A percentile compares a stretch with the other conserved stretches of the same genome.
Conservation (phyloP, 1,140 invertebrate species). For the Himalopsyche phryganea region DNA sequence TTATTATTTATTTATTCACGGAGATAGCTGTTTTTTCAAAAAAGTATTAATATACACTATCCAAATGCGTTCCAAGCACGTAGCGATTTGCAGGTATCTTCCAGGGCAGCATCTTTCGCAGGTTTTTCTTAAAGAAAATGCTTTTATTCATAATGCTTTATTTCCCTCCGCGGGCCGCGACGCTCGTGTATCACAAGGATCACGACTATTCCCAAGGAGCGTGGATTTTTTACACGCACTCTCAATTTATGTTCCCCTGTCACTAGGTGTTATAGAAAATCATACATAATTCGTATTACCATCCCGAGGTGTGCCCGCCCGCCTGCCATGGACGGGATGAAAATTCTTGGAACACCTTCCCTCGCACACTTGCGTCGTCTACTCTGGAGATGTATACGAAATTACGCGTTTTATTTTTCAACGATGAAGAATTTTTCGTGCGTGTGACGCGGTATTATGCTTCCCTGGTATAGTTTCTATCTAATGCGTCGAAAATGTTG, state of each 20-base stretch:
- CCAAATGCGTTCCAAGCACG: no score
- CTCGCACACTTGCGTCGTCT: constrained; percentile 3
- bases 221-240: constrained; percentile 28
- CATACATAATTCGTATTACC: constrained; percentile 33
- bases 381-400: constrained; percentile 1
- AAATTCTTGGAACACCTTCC: not conserved
- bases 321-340: not conserved
- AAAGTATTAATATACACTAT: no score
- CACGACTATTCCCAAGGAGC: constrained; percentile 11
- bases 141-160: constrained; percentile 26
- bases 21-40: no score
- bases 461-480: no score
- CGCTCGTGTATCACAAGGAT: constrained; percentile 20
- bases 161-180: constrained; percentile 8
- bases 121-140: constrained; percentile 19
- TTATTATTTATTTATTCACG: no score
- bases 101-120: not conserved
- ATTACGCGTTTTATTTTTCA: constrained; percentile 1
- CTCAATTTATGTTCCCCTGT: constrained; percentile 32
- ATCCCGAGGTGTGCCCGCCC: not conserved
- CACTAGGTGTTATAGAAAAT: constrained; percentile 34
- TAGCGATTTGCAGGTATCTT: constrained; percentile 13
- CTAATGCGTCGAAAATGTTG: no score
- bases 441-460: no score
- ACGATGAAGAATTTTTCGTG: no score